These are phyloP conservation scores for Drosophila mauritiana DNA, from an alignment of 1,140 invertebrate species.

Conservation along the genomic window DNA sequence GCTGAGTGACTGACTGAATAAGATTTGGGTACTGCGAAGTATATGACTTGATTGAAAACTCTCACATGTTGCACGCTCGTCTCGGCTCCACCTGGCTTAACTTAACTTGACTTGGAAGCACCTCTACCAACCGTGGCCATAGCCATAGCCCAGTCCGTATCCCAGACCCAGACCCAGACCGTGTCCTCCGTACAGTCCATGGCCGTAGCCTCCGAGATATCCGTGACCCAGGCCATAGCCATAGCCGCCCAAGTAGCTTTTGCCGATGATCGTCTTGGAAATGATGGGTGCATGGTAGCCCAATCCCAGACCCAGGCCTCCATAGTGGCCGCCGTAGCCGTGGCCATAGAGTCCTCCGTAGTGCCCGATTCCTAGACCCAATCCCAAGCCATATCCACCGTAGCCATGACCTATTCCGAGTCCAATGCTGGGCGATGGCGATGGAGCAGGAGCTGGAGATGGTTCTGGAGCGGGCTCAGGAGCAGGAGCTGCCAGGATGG, in stretches of 20 bases:
- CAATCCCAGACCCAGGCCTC: conserved; percentile 52
- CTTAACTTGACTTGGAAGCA: background rate
- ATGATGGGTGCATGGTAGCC: conserved; percentile 69
- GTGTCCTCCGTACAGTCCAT: conserved; percentile 66
- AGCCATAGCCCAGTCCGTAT: conserved; percentile 67
- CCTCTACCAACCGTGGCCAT: conserved; percentile 55
- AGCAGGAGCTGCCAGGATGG: conserved; percentile 50
- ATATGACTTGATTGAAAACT: conserved; percentile 49
- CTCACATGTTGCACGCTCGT: conserved; percentile 52
- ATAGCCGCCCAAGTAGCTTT: conserved; percentile 66
- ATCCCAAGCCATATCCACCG: conserved; percentile 50
- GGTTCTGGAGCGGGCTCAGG: conserved; percentile 53
- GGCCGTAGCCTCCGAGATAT: conserved; percentile 64
- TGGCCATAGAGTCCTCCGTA: conserved; percentile 30
- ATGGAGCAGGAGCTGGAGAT: conserved; percentile 19
- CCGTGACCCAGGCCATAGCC: conserved; percentile 64
- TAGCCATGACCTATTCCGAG: conserved; percentile 68
- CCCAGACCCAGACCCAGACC: conserved; percentile 55
- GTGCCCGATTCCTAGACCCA: conserved; percentile 52
- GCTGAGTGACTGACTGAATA: conserved; percentile 36
- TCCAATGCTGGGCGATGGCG: conserved; percentile 58
- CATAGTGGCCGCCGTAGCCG: conserved; percentile 43
- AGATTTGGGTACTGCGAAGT: conserved; percentile 26
- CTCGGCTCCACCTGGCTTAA: background rate
- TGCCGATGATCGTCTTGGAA: conserved; percentile 79